Evolutionary conservation across 2,888 invertebrate species (phyloP).

Genomic region (Peribatodes rhomboidaria): DNA sequence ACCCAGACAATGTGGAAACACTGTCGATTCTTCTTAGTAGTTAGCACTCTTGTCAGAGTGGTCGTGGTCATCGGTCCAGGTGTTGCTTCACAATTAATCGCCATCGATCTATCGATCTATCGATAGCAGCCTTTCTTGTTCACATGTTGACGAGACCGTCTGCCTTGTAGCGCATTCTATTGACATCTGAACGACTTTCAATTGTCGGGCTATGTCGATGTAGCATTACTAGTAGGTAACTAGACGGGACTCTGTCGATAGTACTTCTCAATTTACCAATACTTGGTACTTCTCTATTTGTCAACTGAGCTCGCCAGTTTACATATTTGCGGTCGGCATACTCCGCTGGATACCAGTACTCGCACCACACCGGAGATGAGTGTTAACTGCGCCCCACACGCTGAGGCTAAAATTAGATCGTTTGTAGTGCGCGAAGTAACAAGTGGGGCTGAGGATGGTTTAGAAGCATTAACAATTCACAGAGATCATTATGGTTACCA

Average conservation of each 20-base stretch:
- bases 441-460: conserved; percentile 18
- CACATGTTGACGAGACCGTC: too few species aligned
- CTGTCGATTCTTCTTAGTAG: too few species aligned
- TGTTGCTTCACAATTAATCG: too few species aligned
- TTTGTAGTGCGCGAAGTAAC: conserved; percentile 21
- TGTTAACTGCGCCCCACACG: conserved; percentile 23
- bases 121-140: too few species aligned
- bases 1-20: too few species aligned
- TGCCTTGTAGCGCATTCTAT: conserved; percentile 16
- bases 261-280: too few species aligned
- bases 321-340: background rate
- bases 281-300: background rate
- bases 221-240: background rate
- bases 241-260: too few species aligned
- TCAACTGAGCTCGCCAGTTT: background rate
- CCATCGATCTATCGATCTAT: too few species aligned
- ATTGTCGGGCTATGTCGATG: conserved; percentile 9
- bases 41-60: too few species aligned
- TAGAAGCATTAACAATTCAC: conserved; percentile 9
- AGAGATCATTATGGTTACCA: background rate
- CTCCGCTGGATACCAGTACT: conserved; percentile 3
- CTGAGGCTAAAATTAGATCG: conserved; percentile 33
- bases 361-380: conserved; percentile 14
- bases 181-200: conserved; percentile 14
- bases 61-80: too few species aligned